Base-by-base conservation (phyloP, 2,113 vertebrate species). In the Lipophrys pholis region DNA sequence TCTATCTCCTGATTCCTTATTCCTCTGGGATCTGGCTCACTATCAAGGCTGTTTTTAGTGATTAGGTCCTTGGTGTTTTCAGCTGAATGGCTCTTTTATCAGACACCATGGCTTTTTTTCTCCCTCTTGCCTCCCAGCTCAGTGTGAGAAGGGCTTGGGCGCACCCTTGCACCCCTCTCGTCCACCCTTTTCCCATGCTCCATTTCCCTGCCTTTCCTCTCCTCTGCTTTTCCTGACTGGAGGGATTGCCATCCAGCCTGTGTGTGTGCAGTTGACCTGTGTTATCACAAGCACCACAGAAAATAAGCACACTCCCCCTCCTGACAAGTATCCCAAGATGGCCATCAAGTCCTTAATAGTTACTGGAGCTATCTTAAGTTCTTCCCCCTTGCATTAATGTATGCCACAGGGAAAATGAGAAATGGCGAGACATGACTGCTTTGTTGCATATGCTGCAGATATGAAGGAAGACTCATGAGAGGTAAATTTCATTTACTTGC, bases 11-110 rank as follows among this genome's bases (percentile, higher is more conserved):
- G 41, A 60, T 80, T 83, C 42, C 76, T 58, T 42, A 64, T 64
- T 82, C 83, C 83, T 80, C 39, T 82, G 83, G 84, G 86, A 88
- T 91, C 80, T 81, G 81, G 81, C 77, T 84, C 81, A 87, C 80
- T 82, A 83, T 87, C 76, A 77, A 78, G 73, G 80, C 82, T 91
- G 78, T 87, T 90, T 90, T 86, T 89, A 68, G 57, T 41, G 73
- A 92, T 93, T 87, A 87, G 85, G 83, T 88, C 84, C 84, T 89
- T 81, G 86, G 83, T 91, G 87, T 91, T 90, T 83, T 87, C 76
- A 78, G 85, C 76, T 91, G 80, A 93, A 89, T 81, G 86, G 74
- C 75, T 91, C 85, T 82, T 92, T 92, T 91, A 91, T 91, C 87
- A 87, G 65, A 41, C 46, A 66, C 81, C 45, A 41, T 81, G 68